Evolutionary conservation across 1,140 invertebrate genomes (phyloP), one percentile per base, ranked within the genome.

Genomic region (Solenopsis fugax): DNA sequence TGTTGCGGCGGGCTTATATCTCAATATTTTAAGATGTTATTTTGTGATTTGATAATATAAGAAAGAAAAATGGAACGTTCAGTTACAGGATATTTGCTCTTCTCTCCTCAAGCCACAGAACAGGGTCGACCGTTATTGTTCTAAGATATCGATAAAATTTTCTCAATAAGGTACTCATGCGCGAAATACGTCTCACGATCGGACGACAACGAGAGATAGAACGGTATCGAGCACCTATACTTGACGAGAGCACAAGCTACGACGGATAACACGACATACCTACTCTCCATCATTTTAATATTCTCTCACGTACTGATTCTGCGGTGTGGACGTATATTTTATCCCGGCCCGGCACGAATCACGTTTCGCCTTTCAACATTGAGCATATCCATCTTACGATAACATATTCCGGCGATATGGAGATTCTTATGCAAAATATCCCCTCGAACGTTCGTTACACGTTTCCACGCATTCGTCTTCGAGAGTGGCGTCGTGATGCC

Each of bases 371-470:
- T 81, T 81, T 81, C 78, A 81, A 58, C 65, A 48, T 81, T 81
- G 65, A 81, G 65, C 78, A 56, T 81, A 81, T 81, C 78, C 65
- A 72, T 81, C 78, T 81, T 81, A 81, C 78, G 78, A 72, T 81
- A 81, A 81, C 64, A 71, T 81, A 81, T 81, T 81, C 78, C 78
- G 50, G 21, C 21, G 71, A 87, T 80, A 87, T 90, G 90, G 87
- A 89, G 85, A 76, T 87, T 85, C 78, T 86, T 88, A 88, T 89
- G 88, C 82, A 90, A 82, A 69, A 60, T 50, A 77, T 89, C 71
- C 71, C 78, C 87, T 90, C 78, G 88, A 91, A 89, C 87, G 86
- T 91, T 88, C 89, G 75, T 86, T 82, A 82, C 78, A 89, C 77
- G 76, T 80, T 80, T 67, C 45, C 7, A 52, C 21, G 87, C 88